Evolutionary conservation across 2,888 invertebrate genomes (phyloP), one percentile per base, ranked within the genome.

Genomic region (Poecilobothrus nobilitatus): DNA sequence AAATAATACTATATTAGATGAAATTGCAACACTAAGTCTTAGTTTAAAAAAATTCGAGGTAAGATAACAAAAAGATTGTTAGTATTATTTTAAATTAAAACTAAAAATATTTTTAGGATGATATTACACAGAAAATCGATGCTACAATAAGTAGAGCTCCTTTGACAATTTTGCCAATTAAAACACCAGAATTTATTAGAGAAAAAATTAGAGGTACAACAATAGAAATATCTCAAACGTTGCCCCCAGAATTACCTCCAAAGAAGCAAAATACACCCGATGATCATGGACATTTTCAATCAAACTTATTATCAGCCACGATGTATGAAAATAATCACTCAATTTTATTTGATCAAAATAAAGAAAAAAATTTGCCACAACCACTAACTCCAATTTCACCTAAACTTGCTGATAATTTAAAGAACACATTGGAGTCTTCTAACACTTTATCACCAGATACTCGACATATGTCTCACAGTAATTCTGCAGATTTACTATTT

Each of bases 1-100:
- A 22, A 90, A 91, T 74, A 80, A 84, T 6, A 82, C 83, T 21
- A 85, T 94, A 18, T 83, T 86, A 74, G 83, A 84, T 0, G 87
- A 89, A 66, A 88, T 93, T 0, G 82, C 86, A 18, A 84, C 85
- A 66, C 83, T 95, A 22, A 87, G 87, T 66, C 84, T 86, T 65
- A 89, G 91, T 75, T 89, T 95, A 75, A 80, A 85, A 15, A 86
- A 87, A 70, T 93, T 95, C 76, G 87, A 90, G 84, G 90, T 86
- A 80, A 74, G n/a, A 53, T 53, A 53, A 53, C 6, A 18, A 70
- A 65, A 3, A 12, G 2, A 22, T 18, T 62, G 18, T 44, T 63
- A 65, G 27, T 18, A 44, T 63, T 33, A 27, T n/a, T 68, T 12
- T 41, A n/a, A 27, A 27, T 68, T 37, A 12, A 41, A 62, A n/a